Evolutionary conservation across 2,888 invertebrate species (phyloP).

Genomic region (Caenorhabditis angaria): DNA sequence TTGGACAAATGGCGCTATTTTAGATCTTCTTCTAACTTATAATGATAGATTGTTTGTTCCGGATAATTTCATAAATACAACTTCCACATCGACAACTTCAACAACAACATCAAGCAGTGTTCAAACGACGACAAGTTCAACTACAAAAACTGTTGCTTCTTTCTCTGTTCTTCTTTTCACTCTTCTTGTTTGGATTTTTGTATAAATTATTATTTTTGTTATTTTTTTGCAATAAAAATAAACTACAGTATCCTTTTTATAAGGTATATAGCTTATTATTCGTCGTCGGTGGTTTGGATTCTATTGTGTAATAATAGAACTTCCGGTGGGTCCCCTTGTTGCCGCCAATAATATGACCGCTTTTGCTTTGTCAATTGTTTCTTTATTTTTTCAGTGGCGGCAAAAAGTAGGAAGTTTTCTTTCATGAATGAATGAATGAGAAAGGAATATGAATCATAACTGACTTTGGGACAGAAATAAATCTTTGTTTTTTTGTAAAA

Average conservation of each 20-base stretch:
- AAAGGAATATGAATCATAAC: background rate
- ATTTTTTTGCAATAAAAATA: conserved; percentile 13
- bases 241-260: background rate
- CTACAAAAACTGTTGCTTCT: too few species aligned
- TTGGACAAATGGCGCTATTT: conserved; percentile 69
- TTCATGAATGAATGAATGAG: conserved; percentile 5
- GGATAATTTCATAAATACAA: conserved; percentile 26
- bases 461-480: background rate
- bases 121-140: conserved; percentile 13
- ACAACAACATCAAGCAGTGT: background rate
- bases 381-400: conserved; percentile 25
- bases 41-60: conserved; percentile 54
- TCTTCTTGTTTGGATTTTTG: conserved; percentile 8
- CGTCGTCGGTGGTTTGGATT: background rate
- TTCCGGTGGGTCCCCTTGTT: background rate
- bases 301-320: conserved; percentile 1
- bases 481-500: background rate
- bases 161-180: background rate
- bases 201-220: too few species aligned
- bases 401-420: conserved; percentile 27
- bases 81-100: conserved; percentile 9
- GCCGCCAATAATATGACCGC: background rate
- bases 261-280: conserved; percentile 14
- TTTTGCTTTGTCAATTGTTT: conserved; percentile 20
- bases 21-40: conserved; percentile 66